phyloP scores from a whole-genome alignment of 2,888 invertebrate genomes.

The Teinopalpus imperialis region DNA sequence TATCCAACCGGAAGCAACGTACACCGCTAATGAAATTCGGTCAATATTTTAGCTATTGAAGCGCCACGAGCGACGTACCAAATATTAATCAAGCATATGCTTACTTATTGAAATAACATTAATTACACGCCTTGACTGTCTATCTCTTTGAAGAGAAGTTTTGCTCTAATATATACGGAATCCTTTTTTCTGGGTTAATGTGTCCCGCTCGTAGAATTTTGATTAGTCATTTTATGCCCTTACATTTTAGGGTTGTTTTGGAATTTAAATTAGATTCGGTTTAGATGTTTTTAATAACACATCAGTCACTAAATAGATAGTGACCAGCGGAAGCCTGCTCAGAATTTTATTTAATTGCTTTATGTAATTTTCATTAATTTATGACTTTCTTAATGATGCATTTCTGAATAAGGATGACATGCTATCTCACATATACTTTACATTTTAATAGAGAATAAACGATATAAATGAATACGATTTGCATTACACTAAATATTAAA shows the following conservation, averaged over 20 bases:
- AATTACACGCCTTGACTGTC: too few species aligned
- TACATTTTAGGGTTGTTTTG: constrained; percentile 63
- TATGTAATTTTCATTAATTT: too few species aligned
- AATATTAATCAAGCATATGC: constrained; percentile 15
- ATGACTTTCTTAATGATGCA: too few species aligned
- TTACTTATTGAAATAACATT: constrained; percentile 8
- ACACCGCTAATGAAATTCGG: not conserved
- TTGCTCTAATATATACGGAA: constrained; percentile 26
- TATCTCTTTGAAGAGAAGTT: constrained; percentile 2
- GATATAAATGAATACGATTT: too few species aligned
- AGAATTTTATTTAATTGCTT: not conserved
- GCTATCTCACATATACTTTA: too few species aligned
- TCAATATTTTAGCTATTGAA: constrained; percentile 11
- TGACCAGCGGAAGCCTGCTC: not conserved
- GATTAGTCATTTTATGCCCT: constrained; percentile 66
- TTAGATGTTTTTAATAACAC: constrained; percentile 39
- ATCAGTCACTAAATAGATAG: constrained; percentile 26
- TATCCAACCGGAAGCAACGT: constrained; percentile 1
- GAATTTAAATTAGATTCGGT: constrained; percentile 67
- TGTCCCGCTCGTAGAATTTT: constrained; percentile 33
- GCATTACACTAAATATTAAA: too few species aligned
- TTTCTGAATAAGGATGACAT: too few species aligned
- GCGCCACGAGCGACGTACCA: constrained; percentile 13
- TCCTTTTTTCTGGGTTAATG: constrained; percentile 28
- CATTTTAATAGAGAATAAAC: too few species aligned